A percentile compares a stretch with the other conserved stretches of the same genome.
These are phyloP conservation scores for Chrysolina americana DNA, from an alignment of 2,888 invertebrate genomes.

Conservation along the genomic window DNA sequence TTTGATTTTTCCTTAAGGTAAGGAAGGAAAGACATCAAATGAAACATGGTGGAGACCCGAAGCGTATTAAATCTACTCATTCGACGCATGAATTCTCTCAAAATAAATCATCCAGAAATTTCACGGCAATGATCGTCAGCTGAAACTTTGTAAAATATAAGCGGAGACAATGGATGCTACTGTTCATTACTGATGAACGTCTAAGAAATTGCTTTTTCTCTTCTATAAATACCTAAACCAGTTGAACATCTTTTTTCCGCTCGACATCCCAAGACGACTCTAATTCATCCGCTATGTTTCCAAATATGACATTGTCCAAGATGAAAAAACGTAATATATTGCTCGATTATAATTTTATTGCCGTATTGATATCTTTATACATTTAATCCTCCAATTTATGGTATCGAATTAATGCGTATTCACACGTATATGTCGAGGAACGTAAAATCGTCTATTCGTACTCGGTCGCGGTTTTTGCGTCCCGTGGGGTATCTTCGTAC, in stretches of 20 bases:
- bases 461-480: conserved; percentile 17
- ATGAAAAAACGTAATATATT: conserved; percentile 34
- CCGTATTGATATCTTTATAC: conserved; percentile 46
- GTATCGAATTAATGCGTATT: conserved; percentile 31
- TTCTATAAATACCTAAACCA: neutral
- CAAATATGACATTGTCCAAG: conserved; percentile 7
- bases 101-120: too few species aligned
- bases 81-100: too few species aligned
- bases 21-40: too few species aligned
- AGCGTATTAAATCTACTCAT: too few species aligned
- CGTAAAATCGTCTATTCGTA: conserved; percentile 7
- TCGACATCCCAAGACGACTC: neutral
- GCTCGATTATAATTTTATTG: conserved; percentile 46
- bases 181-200: too few species aligned
- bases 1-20: too few species aligned
- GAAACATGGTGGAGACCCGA: too few species aligned
- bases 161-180: too few species aligned
- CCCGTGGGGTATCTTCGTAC: conserved; percentile 21
- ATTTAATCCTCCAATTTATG: conserved; percentile 42
- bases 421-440: conserved; percentile 33
- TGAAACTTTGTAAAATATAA: too few species aligned
- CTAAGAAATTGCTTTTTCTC: neutral
- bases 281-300: neutral
- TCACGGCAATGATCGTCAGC: too few species aligned
- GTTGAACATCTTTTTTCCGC: neutral